Evolutionary conservation across 1,140 invertebrate genomes (phyloP).

Genomic region (Saccostrea cuccullata): DNA sequence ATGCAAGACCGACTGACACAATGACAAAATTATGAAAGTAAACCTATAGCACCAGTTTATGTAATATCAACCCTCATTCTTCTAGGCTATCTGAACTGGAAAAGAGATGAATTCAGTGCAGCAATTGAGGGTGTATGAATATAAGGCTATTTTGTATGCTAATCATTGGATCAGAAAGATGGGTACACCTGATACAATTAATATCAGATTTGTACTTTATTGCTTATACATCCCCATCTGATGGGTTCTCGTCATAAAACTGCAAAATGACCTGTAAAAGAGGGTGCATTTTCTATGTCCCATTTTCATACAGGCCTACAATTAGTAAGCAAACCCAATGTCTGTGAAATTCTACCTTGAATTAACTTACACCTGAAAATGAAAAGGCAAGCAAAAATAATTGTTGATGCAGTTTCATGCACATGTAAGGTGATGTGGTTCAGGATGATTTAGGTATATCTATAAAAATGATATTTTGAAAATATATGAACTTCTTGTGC

Average conservation of each 20-base stretch:
- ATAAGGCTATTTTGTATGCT: not conserved
- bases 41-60: not conserved
- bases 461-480: no score
- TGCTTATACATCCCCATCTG: not conserved
- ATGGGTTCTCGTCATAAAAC: not conserved
- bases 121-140: not conserved
- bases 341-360: not conserved
- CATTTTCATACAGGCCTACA: not conserved
- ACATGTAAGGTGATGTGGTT: no score
- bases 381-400: no score
- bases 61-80: not conserved
- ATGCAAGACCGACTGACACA: not conserved
- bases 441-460: no score
- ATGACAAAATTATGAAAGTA: not conserved
- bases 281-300: not conserved
- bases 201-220: not conserved
- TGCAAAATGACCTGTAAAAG: not conserved
- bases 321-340: not conserved
- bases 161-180: not conserved
- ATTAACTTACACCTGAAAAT: no score
- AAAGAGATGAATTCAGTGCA: not conserved
- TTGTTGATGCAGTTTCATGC: no score
- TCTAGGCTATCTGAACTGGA: not conserved
- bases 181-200: not conserved
- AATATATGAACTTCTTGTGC: no score